phyloP scores from a whole-genome alignment of 2,113 vertebrate species.

The Mohoua ochrocephala region DNA sequence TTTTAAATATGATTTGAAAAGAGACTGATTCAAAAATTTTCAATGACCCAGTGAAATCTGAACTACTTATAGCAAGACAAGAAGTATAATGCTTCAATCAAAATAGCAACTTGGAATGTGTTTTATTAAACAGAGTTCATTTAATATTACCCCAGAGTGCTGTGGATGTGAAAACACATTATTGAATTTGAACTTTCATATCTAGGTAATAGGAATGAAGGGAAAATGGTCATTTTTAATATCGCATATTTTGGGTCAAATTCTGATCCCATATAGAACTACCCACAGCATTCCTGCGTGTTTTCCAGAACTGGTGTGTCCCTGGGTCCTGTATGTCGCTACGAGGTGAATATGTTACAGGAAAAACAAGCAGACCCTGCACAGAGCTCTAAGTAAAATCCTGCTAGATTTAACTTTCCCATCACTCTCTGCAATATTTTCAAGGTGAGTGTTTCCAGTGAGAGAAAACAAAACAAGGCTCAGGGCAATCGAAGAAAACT shows the following conservation, averaged over 20 bases:
- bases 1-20: background rate
- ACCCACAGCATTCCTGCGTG: background rate
- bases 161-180: conserved; percentile 2
- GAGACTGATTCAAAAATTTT: background rate
- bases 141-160: conserved; percentile 23
- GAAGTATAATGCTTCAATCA: conserved; percentile 3
- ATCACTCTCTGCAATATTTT: background rate
- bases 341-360: background rate
- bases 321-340: background rate
- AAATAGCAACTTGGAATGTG: conserved; percentile 41
- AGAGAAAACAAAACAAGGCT: background rate
- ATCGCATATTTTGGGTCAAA: background rate
- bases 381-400: background rate
- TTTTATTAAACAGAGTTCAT: conserved; percentile 36
- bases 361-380: background rate
- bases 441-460: background rate
- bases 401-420: background rate
- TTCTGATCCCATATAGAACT: background rate
- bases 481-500: background rate
- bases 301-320: background rate
- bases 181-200: background rate
- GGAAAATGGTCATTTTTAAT: background rate
- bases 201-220: background rate
- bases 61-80: background rate
- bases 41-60: conserved; percentile 4